Percentiles rank a stretch among this genome's conserved stretches.
phyloP scores from a whole-genome alignment of 2,888 invertebrate species.

The Syrphus vitripennis region DNA sequence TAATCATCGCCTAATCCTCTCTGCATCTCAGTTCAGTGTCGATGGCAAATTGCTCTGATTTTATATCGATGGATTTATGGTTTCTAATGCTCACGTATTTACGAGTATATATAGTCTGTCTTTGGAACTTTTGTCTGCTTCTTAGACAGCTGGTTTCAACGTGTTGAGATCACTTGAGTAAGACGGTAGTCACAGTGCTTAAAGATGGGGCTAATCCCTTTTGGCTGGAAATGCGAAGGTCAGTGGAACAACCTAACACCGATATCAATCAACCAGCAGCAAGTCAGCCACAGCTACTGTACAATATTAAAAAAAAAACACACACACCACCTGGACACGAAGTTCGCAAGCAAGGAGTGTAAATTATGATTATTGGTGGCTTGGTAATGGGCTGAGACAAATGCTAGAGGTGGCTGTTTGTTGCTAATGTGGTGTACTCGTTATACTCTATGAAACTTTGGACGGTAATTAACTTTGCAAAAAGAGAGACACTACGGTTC shows the following conservation, averaged over 20 bases:
- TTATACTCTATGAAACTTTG: slow-evolving; percentile 16
- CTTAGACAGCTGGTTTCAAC: slow-evolving; percentile 31
- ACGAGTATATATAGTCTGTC: slow-evolving; percentile 45
- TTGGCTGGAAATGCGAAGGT: slow-evolving; percentile 58
- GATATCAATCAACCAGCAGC: slow-evolving; percentile 43
- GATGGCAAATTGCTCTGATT: slow-evolving; percentile 64
- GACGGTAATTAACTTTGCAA: slow-evolving; percentile 48
- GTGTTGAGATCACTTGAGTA: slow-evolving; percentile 16
- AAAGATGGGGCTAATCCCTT: slow-evolving; percentile 59
- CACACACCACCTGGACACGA: slow-evolving; percentile 39
- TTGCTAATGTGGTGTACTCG: slow-evolving; percentile 47
- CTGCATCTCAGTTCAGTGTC: slow-evolving; percentile 12
- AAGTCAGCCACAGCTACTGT: too few relatives aligned
- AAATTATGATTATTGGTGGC: slow-evolving; percentile 52
- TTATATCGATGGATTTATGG: slow-evolving; percentile 44
- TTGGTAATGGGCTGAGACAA: slow-evolving; percentile 40
- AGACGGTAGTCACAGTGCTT: slow-evolving; percentile 38
- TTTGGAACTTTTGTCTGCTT: slow-evolving; percentile 15
- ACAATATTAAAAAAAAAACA: not conserved
- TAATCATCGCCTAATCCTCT: slow-evolving; percentile 65
- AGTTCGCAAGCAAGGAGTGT: slow-evolving; percentile 15
- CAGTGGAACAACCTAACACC: slow-evolving; percentile 63
- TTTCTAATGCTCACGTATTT: slow-evolving; percentile 41
- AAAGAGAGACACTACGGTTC: not conserved
- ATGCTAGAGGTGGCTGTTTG: not conserved